Evolutionary conservation across 35 echinoderm and acorn worm genomes (phyloP).

Genomic region (Ophioderma brevispina): DNA sequence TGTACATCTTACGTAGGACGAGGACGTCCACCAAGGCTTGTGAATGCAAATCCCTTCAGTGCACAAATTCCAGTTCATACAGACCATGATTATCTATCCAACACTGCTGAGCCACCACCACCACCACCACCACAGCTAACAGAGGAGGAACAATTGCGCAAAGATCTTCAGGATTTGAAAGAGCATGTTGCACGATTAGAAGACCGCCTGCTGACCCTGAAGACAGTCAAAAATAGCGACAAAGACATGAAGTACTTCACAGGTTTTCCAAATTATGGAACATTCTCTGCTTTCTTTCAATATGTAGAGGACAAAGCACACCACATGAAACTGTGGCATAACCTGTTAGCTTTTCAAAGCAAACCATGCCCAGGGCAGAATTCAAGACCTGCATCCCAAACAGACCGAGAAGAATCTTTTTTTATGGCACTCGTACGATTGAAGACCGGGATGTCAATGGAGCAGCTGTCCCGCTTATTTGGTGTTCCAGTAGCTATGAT

Average conservation of each 20-base stretch:
- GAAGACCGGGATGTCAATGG: not conserved
- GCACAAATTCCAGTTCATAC: not conserved
- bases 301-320: not conserved
- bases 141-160: not conserved
- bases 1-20: no score
- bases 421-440: not conserved
- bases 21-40: not conserved
- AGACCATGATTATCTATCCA: not conserved
- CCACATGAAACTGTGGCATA: not conserved
- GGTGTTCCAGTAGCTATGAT: not conserved
- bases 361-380: not conserved
- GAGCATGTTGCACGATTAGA: no score
- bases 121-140: not conserved
- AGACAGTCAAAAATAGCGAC: not conserved
- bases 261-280: not conserved
- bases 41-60: not conserved
- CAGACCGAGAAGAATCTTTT: not conserved
- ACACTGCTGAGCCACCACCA: no score
- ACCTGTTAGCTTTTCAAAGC: not conserved
- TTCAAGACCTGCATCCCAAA: not conserved
- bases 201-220: not conserved
- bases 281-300: not conserved
- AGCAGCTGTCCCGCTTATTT: not conserved
- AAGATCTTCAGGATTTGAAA: not conserved
- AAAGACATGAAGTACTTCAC: not conserved